Evolutionary conservation across 2,888 invertebrate species (phyloP), one percentile per base, ranked within the genome.

Genomic region (Argyresthia albistria): DNA sequence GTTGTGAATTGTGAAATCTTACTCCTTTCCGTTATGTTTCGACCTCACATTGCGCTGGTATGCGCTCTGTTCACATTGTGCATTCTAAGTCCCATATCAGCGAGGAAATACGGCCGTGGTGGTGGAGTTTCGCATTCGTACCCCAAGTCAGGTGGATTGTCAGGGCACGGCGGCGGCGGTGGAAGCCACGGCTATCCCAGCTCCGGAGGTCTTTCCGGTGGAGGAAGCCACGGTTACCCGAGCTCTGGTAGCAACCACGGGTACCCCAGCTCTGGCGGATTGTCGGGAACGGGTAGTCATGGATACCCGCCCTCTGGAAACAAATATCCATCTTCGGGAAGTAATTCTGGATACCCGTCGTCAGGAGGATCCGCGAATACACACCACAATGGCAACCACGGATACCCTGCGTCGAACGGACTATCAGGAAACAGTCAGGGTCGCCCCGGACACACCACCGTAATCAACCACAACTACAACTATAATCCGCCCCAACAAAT

Each of bases 401-500:
- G 39, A 11, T 56, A 56, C 37, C 56, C 56, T 9, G 35, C 54
- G 1, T 58, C 59, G 0, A 59, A 63, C 14, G 73, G 73, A 16
- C 57, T 65, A 2, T 69, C 67, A 1, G 43, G 52, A 14, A 51
- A 51, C 11, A n/a, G 42, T 9, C 25, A 16, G 12, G 10, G 10
- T 14, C 11, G 35, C 4, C 55, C n/a, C 9, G 51, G 51, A 43
- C 51, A 51, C 35, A 72, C 70, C 6, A 78, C 75, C 0, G 76
- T 73, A 15, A 58, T 76, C 35, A 62, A 80, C 56, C 63, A 80
- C 57, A 71, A 81, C 57, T 83, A 84, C 53, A 72, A 80, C 55
- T 84, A 83, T 62, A 72, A 57, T 54, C 83, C 84, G 7, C 84
- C 84, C 0, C 72, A 72, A 56, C 79, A 76, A 59, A 82, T 84